Evolutionary conservation across 2,113 vertebrate genomes (phyloP).

Genomic region (Myotis brandtii): DNA sequence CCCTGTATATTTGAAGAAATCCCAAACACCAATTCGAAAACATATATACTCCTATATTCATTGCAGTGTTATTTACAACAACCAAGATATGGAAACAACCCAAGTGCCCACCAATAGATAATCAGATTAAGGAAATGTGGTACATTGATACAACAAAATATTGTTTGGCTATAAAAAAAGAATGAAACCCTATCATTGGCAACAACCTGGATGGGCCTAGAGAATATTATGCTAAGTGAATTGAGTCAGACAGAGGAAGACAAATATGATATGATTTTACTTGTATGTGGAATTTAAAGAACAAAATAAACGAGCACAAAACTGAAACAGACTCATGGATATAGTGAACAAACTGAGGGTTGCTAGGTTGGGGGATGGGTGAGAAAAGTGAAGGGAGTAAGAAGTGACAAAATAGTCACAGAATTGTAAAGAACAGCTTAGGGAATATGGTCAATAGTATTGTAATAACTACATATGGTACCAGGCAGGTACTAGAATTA

Average conservation of each 20-base stretch:
- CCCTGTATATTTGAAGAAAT: neutral
- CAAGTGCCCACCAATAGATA: neutral
- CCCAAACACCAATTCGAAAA: neutral
- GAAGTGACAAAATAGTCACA: neutral
- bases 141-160: neutral
- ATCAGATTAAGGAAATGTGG: neutral
- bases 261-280: neutral
- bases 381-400: neutral
- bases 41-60: neutral
- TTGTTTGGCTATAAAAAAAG: neutral
- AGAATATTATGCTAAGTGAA: neutral
- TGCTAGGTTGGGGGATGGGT: neutral
- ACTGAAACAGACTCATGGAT: neutral
- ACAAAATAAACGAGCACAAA: neutral
- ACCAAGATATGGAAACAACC: neutral
- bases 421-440: neutral
- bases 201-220: neutral
- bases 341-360: neutral
- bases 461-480: neutral
- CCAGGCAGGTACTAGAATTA: neutral
- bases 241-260: neutral
- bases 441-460: neutral
- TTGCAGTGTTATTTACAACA: neutral
- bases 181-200: neutral
- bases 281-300: neutral